Base-by-base conservation (phyloP, 2,888 invertebrate species). In the Leucozona laternaria region DNA sequence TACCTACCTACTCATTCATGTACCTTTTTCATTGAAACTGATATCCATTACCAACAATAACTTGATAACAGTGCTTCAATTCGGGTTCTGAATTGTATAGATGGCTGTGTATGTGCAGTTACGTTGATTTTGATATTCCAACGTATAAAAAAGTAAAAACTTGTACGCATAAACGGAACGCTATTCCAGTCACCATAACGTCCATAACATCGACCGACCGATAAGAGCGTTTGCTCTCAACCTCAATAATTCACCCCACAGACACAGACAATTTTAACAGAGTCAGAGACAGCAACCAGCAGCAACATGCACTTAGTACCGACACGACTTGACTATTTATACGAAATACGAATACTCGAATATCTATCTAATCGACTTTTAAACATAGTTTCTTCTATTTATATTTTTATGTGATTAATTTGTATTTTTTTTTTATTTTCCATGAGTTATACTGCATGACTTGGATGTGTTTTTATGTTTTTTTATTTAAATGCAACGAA, bases 301-400 rank as follows among this genome's bases (percentile, higher is more conserved):
- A 43, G 40, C 40, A 40, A 40, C 15, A 15, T 43, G 7, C 7
- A 40, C n/a, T 43, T 7, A 43, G n/a, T 43, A n/a, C 43, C 43
- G 15, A 15, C 13, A n/a, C 6, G 15, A n/a, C 40, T 43, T 4
- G 7, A 13, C 34, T 8, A 34, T n/a, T n/a, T n/a, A n/a, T n/a
- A n/a, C n/a, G n/a, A n/a, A n/a, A n/a, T n/a, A n/a, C n/a, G n/a
- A n/a, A 28, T 31, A 11, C 34, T 10, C 34, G 34, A 34, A 34
- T 34, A 34, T 11, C 34, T 34, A 34, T 11, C 34, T 34, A 43
- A 43, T 43, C 43, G 43, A n/a, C 6, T 43, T 43, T 43, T n/a
- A 43, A 43, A n/a, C n/a, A 43, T n/a, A 43, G 43, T n/a, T 43
- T 43, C n/a, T 43, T 43, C n/a, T n/a, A 43, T 43, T 43, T 43